Base-by-base conservation (phyloP, 1,140 invertebrate genomes). In the Homarus americanus region DNA sequence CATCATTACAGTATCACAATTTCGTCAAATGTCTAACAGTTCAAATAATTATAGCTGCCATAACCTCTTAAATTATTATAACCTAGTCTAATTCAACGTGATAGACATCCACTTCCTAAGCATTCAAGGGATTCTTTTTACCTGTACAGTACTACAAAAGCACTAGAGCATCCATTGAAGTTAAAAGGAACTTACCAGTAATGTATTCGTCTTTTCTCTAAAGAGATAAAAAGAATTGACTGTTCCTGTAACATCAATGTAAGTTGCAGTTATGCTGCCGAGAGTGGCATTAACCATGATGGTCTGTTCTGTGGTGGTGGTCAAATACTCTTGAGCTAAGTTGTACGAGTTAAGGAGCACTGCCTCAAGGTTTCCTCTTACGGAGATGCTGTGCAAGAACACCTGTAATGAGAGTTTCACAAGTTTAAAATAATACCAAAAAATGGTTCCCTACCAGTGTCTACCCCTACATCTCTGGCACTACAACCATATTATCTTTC, bases 141-240 rank as follows among this genome's bases (percentile, higher is more conserved):
- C n/a, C n/a, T n/a, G n/a, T n/a, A n/a, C n/a, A n/a, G n/a, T n/a
- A n/a, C n/a, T n/a, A n/a, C n/a, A n/a, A n/a, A n/a, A n/a, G n/a
- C n/a, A n/a, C n/a, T n/a, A n/a, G 24, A 63, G 12, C 53, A 63
- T 24, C 10, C 53, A 63, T 28, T 72, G 7, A 4, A 28, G 24
- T 72, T 7, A 15, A 9, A 72, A 28, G 66, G n/a, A 75, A 75
- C 72, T 34, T 75, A 85, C 83, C 83, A 49, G 40, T 1, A 85
- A 24, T 15, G 83, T 85, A 34, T 49, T 75, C 17, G 24, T 40
- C 32, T 17, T 41, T 32, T 79, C 75, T 32, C n/a, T 38, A 28
- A 76, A 53, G 7, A 87, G 58, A 49, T 87, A 38, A 0, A n/a
- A 49, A 7, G 17, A 34, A 41, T 87, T 87, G 10, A 87, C 86